Base-by-base conservation (phyloP, 2,113 vertebrate genomes). In the Lanius ludovicianus region DNA sequence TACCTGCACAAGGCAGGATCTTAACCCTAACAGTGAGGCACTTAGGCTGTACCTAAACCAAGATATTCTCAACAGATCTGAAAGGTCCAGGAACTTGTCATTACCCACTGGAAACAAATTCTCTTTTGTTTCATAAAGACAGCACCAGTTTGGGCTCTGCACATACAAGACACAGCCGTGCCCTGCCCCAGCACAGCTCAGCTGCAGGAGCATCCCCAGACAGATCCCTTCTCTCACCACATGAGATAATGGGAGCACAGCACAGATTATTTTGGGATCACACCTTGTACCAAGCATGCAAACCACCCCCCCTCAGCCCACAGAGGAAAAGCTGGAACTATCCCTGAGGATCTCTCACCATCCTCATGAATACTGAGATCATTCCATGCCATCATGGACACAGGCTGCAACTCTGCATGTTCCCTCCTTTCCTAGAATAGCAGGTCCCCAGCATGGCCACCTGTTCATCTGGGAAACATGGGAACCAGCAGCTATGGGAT, bases 341-440 rank as follows among this genome's bases (percentile, higher is more conserved):
- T 30, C 79, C 46, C 16, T 0, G 44, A 91, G 41, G 39, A 59
- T 49, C 70, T 60, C 77, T 92, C 74, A 18, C 52, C 85, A 89
- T 30, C 35, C 77, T 60, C 41, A 4, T 85, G 25, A 41, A 50
- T 13, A 70, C 3, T 0, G 1, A 70, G 77, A 19, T 82, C 37
- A 35, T 12, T 41, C 69, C 31, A 10, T 6, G 22, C 35, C 69
- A 46, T 1, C 28, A 13, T 1, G 4, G 71, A 25, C 62, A 19
- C 69, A 41, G 53, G 57, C 74, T 37, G 9, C 42, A 41, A 21
- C 24, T 22, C 4, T 18, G 12, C 56, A 9, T 6, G 31, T 41
- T 23, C 84, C 33, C 59, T 42, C 7, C 46, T 87, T 80, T 89
- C 89, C 93, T 27, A 7, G 78, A 83, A 91, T 19, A 95, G 91